Conservation (phyloP, 2,113 vertebrate species). For the Leptobrachium leishanense region DNA sequence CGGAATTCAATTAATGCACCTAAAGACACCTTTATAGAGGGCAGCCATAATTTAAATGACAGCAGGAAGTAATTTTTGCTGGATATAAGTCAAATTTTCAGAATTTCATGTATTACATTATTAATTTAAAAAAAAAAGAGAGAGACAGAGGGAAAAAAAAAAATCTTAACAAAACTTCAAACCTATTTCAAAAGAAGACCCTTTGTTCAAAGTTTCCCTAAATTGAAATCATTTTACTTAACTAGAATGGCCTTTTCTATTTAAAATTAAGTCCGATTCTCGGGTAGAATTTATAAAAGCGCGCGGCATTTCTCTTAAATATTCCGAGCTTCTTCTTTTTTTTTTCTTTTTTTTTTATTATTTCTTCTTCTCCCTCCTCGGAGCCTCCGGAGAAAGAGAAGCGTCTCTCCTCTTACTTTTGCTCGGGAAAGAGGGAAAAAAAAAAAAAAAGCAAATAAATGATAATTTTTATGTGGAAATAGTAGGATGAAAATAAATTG, state of each 20-base stretch:
- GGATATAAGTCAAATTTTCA: constrained; percentile 99
- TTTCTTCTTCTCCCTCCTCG: constrained; percentile 9
- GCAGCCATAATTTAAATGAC: constrained; percentile 99
- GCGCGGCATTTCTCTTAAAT: constrained; percentile 67
- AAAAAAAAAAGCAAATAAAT: constrained; percentile 78
- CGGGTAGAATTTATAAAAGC: constrained; percentile 72
- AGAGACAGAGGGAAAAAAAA: constrained; percentile 35
- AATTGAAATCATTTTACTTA: constrained; percentile 81
- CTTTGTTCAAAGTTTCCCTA: constrained; percentile 80
- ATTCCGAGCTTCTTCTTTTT: constrained; percentile 71
- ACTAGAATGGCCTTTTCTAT: constrained; percentile 76
- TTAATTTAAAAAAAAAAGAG: constrained; percentile 70
- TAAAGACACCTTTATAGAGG: constrained; percentile 99
- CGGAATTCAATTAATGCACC: constrained; percentile 99
- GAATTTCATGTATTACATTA: constrained; percentile 98
- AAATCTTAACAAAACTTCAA: constrained; percentile 68
- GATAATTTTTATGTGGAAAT: constrained; percentile 88
- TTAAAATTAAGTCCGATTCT: constrained; percentile 73
- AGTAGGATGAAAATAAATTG: constrained; percentile 82
- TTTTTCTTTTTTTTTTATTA: too few species aligned
- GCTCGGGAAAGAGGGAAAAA: not conserved
- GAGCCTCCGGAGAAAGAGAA: constrained; percentile 75
- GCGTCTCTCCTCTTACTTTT: constrained; percentile 72
- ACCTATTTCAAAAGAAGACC: constrained; percentile 71
- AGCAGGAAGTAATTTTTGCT: constrained; percentile 99